phyloP scores from a whole-genome alignment of 1,140 invertebrate species.

The Amyelois transitella region DNA sequence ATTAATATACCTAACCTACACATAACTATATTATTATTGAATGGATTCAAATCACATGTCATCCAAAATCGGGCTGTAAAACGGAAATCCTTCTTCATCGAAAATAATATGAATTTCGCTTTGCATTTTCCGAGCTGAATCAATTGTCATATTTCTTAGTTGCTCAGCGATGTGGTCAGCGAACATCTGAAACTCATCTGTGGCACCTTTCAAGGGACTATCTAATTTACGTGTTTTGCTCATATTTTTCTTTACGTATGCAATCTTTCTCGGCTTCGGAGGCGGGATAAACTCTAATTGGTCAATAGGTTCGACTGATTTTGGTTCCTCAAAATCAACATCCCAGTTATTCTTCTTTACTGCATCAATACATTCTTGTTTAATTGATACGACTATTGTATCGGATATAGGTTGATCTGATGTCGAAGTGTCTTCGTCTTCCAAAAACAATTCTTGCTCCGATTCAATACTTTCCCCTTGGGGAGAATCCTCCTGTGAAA shows the following conservation, averaged over 20 bases:
- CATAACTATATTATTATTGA: too few species aligned
- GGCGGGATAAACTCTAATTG: background rate
- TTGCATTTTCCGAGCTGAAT: background rate
- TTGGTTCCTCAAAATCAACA: background rate
- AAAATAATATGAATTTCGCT: conserved; percentile 2
- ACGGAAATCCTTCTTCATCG: background rate
- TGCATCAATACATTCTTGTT: background rate
- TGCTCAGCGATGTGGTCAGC: conserved; percentile 10
- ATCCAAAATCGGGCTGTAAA: too few species aligned
- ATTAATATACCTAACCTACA: too few species aligned
- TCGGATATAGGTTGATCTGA: background rate
- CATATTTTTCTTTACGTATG: background rate
- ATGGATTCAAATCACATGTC: too few species aligned
- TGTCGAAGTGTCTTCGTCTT: background rate
- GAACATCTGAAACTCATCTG: conserved; percentile 9
- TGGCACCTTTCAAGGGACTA: background rate
- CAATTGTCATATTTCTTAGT: background rate
- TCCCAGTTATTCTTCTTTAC: background rate
- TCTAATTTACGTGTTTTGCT: background rate
- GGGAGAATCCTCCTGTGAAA: background rate
- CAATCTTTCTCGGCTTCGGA: background rate
- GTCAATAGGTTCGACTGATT: background rate
- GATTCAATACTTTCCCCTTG: background rate
- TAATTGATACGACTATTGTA: background rate
- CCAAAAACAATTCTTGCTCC: background rate